A percentile compares a stretch with the other conserved stretches of the same genome.
Conservation (phyloP, 2,113 vertebrate genomes). For the Tachuris rubrigastra region DNA sequence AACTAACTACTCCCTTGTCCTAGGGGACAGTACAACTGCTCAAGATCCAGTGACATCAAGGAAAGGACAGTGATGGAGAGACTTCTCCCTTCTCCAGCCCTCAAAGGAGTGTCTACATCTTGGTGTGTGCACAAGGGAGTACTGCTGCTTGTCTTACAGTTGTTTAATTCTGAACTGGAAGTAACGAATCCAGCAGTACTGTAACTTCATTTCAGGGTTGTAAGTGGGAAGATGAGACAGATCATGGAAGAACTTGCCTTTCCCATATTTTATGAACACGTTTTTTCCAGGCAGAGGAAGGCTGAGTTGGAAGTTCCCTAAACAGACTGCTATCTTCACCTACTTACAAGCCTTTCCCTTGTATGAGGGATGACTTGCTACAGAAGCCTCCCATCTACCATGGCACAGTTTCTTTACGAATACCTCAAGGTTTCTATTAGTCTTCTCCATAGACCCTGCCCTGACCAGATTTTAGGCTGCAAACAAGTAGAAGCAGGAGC, state of each 20-base stretch:
- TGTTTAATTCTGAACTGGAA: neutral
- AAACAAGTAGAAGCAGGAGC: neutral
- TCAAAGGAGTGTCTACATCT: neutral
- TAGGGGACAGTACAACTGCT: too few relatives aligned
- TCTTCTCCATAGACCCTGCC: neutral
- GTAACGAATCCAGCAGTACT: neutral
- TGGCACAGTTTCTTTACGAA: neutral
- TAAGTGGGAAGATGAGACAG: neutral
- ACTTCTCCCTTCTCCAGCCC: neutral
- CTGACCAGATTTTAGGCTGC: neutral
- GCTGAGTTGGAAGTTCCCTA: neutral
- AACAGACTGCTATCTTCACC: neutral
- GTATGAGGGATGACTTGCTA: neutral
- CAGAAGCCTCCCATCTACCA: neutral
- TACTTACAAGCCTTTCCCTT: neutral
- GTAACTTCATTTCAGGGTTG: neutral
- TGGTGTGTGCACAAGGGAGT: neutral
- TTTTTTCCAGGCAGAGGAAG: neutral
- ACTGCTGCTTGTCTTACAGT: neutral
- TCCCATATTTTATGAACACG: neutral
- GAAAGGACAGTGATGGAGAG: neutral
- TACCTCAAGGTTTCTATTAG: neutral
- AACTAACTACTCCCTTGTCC: neutral
- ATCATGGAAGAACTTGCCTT: neutral
- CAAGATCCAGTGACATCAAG: neutral